phyloP scores from a whole-genome alignment of 2,113 vertebrate genomes.

The Cygnus atratus region DNA sequence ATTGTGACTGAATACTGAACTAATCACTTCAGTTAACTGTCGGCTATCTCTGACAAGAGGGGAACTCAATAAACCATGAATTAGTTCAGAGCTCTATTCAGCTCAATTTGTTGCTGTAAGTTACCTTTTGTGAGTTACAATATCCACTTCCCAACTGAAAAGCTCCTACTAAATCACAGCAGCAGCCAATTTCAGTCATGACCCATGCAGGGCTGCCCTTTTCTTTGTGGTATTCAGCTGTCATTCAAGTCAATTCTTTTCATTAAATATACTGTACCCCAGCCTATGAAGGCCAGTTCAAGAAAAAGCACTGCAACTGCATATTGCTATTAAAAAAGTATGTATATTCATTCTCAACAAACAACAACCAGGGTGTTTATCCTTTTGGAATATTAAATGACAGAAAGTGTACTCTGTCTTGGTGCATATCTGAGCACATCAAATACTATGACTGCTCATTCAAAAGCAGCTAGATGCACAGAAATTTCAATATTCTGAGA shows the following conservation, averaged over 20 bases:
- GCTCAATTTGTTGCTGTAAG: constrained; percentile 86
- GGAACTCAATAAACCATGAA: constrained; percentile 63
- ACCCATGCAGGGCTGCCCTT: constrained; percentile 79
- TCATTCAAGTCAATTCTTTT: constrained; percentile 83
- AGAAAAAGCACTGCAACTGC: constrained; percentile 3
- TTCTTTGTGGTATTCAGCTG: constrained; percentile 84
- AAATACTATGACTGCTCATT: background rate
- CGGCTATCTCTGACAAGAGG: constrained; percentile 44
- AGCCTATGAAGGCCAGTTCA: background rate
- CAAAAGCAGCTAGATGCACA: background rate
- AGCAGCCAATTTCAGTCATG: constrained; percentile 81
- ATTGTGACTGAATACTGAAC: constrained; percentile 68
- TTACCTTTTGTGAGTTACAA: constrained; percentile 84
- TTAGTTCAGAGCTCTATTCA: constrained; percentile 76
- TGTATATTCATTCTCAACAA: background rate
- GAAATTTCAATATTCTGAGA: background rate
- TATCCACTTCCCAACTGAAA: constrained; percentile 77
- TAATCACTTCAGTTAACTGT: constrained; percentile 66
- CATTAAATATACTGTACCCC: constrained; percentile 80
- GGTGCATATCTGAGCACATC: background rate
- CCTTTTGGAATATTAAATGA: background rate
- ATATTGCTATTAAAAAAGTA: background rate
- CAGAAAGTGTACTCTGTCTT: background rate
- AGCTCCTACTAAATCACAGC: constrained; percentile 77
- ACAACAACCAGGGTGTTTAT: background rate